These are phyloP conservation scores for Diplodus sargus DNA, from an alignment of 2,797 vertebrate species.

Conservation along the genomic window DNA sequence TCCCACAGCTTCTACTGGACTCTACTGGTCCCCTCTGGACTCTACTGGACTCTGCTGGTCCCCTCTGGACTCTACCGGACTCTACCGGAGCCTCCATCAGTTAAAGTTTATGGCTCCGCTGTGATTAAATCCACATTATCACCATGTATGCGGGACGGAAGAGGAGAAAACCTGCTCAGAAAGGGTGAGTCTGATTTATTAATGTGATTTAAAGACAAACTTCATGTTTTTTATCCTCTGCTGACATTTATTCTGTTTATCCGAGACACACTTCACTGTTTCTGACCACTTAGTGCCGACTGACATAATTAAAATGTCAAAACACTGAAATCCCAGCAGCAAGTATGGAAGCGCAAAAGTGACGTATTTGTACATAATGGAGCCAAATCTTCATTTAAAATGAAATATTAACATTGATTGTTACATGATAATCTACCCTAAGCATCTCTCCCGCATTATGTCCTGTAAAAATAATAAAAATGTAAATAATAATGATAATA, in stretches of 20 bases:
- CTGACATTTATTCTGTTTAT: neutral
- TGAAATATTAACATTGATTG: too few species aligned
- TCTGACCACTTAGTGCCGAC: neutral
- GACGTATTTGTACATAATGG: too few species aligned
- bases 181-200: conserved; percentile 62
- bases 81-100: neutral
- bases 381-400: too few species aligned
- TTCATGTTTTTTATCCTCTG: neutral
- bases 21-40: neutral
- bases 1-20: too few species aligned
- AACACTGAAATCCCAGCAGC: too few species aligned
- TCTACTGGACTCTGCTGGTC: conserved; percentile 3
- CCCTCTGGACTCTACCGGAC: neutral
- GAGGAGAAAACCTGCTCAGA: conserved; percentile 82
- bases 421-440: too few species aligned
- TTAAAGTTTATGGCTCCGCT: neutral
- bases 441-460: too few species aligned
- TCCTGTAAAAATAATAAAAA: too few species aligned
- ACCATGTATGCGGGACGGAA: conserved; percentile 80
- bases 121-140: neutral
- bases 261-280: neutral
- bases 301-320: too few species aligned
- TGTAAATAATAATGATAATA: too few species aligned
- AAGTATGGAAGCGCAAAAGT: too few species aligned
- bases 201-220: neutral